Evolutionary conservation across 2,888 invertebrate genomes (phyloP), one percentile per base, ranked within the genome.

Genomic region (Orthosia gracilis): DNA sequence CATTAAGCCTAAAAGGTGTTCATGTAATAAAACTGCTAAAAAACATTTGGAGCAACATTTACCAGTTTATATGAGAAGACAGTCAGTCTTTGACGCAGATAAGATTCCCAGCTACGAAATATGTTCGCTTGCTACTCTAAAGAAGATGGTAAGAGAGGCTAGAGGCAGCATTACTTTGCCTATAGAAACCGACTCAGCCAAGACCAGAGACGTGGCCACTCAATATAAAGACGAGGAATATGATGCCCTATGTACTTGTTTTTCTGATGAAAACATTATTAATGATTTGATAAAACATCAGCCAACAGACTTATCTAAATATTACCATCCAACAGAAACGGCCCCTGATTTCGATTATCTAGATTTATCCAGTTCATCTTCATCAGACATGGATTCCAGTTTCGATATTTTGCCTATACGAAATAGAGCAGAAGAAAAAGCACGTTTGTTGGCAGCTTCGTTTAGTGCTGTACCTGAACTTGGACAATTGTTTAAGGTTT

Each of bases 51-150:
- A 87, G 45, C 92, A 94, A 73, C 91, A 94, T 78, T 78, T 95
- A 55, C 95, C 95, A 3, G 84, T 91, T 4, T 96, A 95, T 72
- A 96, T 96, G 95, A 89, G 85, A 71, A 90, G 85, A 4, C 88
- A 80, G 87, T 94, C 95, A 1, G 76, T 59, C 21, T 94, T 86
- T 77, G 91, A 90, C 1, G 65, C 85, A 3, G 88, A 90, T 13
- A 88, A 90, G 0, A n/a, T 75, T 83, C 92, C 92, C 0, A 84
- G 91, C 74, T 96, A 96, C 79, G 92, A 94, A 81, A 78, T 83
- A 15, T 94, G 94, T 78, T 84, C 92, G 17, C 5, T 93, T 1
- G 73, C 74, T 12, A 89, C 87, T 61, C 74, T 95, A 40, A 93
- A 91, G 76, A 83, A 80, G 17, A 77, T 94, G 66, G 93, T 94